Evolutionary conservation across 2,888 invertebrate genomes (phyloP), one percentile per base, ranked within the genome.

Genomic region (Tuta absoluta): DNA sequence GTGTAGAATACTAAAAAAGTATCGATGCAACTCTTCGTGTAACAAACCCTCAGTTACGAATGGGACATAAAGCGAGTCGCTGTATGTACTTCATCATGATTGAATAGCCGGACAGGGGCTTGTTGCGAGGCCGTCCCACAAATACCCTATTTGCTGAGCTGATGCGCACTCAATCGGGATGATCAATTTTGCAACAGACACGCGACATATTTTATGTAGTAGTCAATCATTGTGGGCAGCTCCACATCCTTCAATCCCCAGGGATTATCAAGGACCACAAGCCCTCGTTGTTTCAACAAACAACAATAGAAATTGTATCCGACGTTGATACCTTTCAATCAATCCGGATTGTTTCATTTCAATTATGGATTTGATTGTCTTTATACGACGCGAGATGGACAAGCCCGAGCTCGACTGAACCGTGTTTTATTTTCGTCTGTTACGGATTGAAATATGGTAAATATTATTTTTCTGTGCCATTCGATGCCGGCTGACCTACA

Each of bases 291-390:
- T 76, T 75, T 73, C 70, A 72, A 72, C 70, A 67, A 64, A 68
- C 64, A 45, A 59, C 61, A 68, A 69, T 69, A 69, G 67, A 66
- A 5, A 68, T 67, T 71, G 67, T 57, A 65, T 21, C 49, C 21
- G 19, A 51, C 51, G 51, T 51, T 21, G 21, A 51, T 33, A 62
- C 28, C 49, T 49, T 24, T 19, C 51, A 60, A 64, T 61, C 58
- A 66, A 69, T 71, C 69, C 64, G 67, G 67, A 71, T 72, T 75
- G 72, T 75, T 75, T 73, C 69, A 71, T 72, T 75, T 75, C 66
- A 67, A 76, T 74, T 70, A 51, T 71, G 59, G 65, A 60, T 21
- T 45, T 60, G 45, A 48, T 68, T 62, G 64, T 64, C 48, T 66
- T 63, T 65, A 65, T 41, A 41, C n/a, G 41, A 41, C 41, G 41